phyloP scores from a whole-genome alignment of 2,797 vertebrate species.

The Hafferia zeledoni region DNA sequence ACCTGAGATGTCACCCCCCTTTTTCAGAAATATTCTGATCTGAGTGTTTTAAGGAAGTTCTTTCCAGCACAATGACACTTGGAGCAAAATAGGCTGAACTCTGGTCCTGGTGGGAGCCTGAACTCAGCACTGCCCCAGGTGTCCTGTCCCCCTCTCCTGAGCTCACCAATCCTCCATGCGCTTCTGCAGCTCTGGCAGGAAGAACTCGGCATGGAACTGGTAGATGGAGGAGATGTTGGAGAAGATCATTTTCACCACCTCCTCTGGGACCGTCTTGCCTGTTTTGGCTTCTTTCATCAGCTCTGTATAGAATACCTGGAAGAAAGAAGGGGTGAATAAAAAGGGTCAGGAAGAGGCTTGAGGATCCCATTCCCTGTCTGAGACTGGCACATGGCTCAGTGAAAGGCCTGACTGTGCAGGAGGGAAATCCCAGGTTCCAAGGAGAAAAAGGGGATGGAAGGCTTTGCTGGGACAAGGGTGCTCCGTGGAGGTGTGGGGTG shows the following conservation, averaged over 20 bases:
- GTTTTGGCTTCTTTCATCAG: slow-evolving; percentile 82
- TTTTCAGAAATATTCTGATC: background rate
- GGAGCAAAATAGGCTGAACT: background rate
- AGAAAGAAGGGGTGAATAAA: background rate
- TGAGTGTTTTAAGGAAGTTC: background rate
- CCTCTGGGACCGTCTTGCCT: slow-evolving; percentile 83
- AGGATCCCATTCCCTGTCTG: background rate
- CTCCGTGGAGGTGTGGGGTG: background rate
- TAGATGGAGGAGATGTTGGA: slow-evolving; percentile 92
- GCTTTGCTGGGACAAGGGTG: background rate
- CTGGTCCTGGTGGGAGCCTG: background rate
- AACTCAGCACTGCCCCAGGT: background rate
- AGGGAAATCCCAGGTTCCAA: background rate
- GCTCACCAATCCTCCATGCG: slow-evolving; percentile 86
- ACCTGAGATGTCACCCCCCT: background rate
- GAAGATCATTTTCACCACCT: slow-evolving; percentile 88
- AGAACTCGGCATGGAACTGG: slow-evolving; percentile 88
- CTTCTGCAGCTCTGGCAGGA: slow-evolving; percentile 86
- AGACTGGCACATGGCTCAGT: background rate
- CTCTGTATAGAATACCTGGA: slow-evolving; percentile 85
- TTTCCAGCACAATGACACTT: background rate
- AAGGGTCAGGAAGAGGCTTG: background rate
- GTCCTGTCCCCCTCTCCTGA: background rate
- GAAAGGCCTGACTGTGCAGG: background rate
- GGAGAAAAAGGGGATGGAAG: background rate